Evolutionary conservation across 2,797 vertebrate species (phyloP), one percentile per base, ranked within the genome.

Genomic region (Pipistrellus pygmaeus): DNA sequence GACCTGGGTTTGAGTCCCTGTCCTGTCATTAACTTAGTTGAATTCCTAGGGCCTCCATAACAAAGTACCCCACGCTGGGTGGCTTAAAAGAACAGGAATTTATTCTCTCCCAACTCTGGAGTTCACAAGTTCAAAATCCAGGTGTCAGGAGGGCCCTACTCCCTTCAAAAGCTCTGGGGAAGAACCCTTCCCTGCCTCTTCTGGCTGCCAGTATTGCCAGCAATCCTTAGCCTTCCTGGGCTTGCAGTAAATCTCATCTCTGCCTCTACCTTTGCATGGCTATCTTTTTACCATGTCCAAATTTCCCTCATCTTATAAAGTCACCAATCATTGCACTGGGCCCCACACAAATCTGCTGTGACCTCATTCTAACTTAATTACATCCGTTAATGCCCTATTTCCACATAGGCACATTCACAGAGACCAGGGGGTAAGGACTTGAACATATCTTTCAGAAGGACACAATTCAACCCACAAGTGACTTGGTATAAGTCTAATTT

Each of bases 191-290:
- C 10, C 5, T 55, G 15, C 30, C 1, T 12, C 64, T 20, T 23
- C 11, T 35, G 6, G 48, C 21, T 57, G 9, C 85, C n/a, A 4
- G n/a, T 6, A 9, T 13, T 4, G 18, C 13, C 4, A 48, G 51
- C 14, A 3, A 1, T 1, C 23, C 68, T 13, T 0, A 18, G 68
- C 27, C 1, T 23, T 35, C 41, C 30, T 23, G 6, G 32, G 38
- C 32, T 27, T 3, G 18, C 8, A 41, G 7, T 30, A 6, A 3
- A 18, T 72, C 35, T 62, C 13, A 21, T 3, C 15, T 13, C 51
- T 17, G 11, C 32, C 75, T 21, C n/a, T 0, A 1, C 66, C 62
- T 48, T 46, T 32, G 15, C 2, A 0, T 13, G 18, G 15, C 46
- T 20, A 30, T 44, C 48, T 57, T 30, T 18, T 66, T 27, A 60